phyloP scores from a whole-genome alignment of 2,888 invertebrate species.

The Drosophila anceps region DNA sequence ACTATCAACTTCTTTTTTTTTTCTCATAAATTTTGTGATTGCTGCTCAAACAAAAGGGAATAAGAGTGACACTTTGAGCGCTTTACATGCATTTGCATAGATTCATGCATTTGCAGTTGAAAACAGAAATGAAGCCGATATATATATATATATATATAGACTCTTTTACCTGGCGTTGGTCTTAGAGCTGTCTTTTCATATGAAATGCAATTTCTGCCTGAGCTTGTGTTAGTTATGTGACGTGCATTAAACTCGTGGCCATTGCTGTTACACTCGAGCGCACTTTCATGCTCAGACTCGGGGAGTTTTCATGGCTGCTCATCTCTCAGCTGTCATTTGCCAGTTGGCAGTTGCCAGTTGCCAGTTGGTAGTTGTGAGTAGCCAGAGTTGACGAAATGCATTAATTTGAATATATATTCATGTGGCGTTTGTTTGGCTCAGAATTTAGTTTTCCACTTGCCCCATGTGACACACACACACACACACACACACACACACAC shows the following conservation, averaged over 20 bases:
- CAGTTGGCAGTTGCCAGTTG: slow-evolving; percentile 5
- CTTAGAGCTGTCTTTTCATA: slow-evolving; percentile 7
- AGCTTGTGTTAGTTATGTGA: slow-evolving; percentile 15
- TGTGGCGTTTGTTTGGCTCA: slow-evolving; percentile 26
- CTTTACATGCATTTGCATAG: slow-evolving; percentile 5
- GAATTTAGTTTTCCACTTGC: slow-evolving; percentile 25
- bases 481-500: not conserved
- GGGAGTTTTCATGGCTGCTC: slow-evolving; percentile 20
- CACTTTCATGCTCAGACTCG: slow-evolving; percentile 4
- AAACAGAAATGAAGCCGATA: not conserved
- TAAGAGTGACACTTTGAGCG: not conserved
- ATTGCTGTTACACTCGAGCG: slow-evolving; percentile 9
- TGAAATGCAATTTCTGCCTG: slow-evolving; percentile 13
- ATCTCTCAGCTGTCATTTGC: slow-evolving; percentile 15
- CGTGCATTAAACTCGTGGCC: slow-evolving; percentile 12
- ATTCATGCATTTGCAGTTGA: not conserved
- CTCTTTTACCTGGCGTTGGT: slow-evolving; percentile 6
- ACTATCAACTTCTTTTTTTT: not conserved
- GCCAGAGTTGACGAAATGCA: slow-evolving; percentile 60
- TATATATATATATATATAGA: too few species aligned
- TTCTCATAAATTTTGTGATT: not conserved
- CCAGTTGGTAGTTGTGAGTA: slow-evolving; percentile 14
- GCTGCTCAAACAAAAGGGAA: not conserved
- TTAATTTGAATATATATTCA: slow-evolving; percentile 63
- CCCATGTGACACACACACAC: slow-evolving; percentile 15